Conservation (phyloP, 2,113 vertebrate species). For the Oxyura jamaicensis region DNA sequence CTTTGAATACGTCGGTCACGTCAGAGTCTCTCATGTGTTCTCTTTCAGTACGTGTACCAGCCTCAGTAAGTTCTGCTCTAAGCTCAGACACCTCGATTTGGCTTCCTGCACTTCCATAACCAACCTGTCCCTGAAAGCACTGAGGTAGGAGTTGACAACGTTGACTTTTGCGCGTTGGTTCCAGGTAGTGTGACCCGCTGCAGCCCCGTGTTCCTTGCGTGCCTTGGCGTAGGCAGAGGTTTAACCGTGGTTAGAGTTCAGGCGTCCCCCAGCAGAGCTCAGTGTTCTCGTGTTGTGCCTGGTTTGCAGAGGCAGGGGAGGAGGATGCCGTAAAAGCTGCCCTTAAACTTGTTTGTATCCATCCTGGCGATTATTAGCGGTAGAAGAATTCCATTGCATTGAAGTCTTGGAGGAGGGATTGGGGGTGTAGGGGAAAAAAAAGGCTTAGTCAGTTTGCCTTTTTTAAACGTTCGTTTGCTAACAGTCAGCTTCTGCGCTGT, state of each 20-base stretch:
- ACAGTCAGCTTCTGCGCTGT: not conserved
- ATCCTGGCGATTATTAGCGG: not conserved
- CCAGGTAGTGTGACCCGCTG: accelerated
- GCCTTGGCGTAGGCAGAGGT: not conserved
- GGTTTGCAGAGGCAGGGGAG: not conserved
- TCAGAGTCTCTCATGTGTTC: not conserved
- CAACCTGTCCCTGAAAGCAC: constrained; percentile 97
- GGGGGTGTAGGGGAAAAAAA: not conserved
- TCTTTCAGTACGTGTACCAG: constrained; percentile 92
- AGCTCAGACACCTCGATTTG: constrained; percentile 95
- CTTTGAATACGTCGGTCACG: accelerated
- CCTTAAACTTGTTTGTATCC: not conserved
- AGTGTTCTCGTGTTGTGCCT: accelerated
- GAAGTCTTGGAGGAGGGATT: not conserved
- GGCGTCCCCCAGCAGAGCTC: not conserved
- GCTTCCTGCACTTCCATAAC: constrained; percentile 98
- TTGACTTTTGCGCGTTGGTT: accelerated
- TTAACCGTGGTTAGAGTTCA: not conserved
- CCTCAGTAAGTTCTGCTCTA: constrained; percentile 99
- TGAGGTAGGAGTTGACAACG: constrained; percentile 80
- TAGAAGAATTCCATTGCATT: not conserved
- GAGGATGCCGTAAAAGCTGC: not conserved
- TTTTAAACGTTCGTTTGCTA: not conserved
- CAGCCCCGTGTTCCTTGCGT: accelerated
- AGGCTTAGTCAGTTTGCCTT: not conserved